Evolutionary conservation across 2,888 invertebrate species (phyloP), one percentile per base, ranked within the genome.

Genomic region (Ormyrus pomaceus): DNA sequence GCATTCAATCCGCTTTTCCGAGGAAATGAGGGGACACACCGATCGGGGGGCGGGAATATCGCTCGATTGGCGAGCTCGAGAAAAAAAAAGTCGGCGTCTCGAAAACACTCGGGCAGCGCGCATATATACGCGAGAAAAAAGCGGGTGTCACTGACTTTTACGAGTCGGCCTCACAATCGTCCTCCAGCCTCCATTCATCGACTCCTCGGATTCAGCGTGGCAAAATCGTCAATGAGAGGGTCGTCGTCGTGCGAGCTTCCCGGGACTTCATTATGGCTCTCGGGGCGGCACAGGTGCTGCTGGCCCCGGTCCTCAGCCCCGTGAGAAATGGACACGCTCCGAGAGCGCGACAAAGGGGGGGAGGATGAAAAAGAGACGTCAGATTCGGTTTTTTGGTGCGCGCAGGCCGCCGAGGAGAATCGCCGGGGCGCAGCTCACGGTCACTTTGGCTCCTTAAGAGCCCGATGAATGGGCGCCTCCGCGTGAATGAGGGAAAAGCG

Each of bases 381-480:
- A 58, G 45, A 61, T 61, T 73, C 34, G 13, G 65, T 19, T 6
- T 53, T 19, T 34, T 19, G 19, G 46, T 6, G 62, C 4, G 13
- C 77, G 70, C 77, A 64, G 50, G 13, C n/a, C 55, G 59, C 69
- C 68, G 68, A 19, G 61, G 76, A 59, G 59, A 76, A 62, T 68
- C 74, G 61, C 8, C 13, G 13, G 62, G 11, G 71, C 55, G 71
- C 55, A 69, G 19, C 10, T 55, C 50, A 73, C 73, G 79, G 79
- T 79, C 79, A 74, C 62, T 73, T 74, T 73, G 74, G 34, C 79
- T 68, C 45, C 69, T 69, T 79, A 74, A 78, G 69, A 79, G 74
- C 51, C 69, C 56, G n/a, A 5, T 34, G 34, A 34, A 74, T 51
- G 74, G 48, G 50, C 0, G 34, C 50, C 34, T 34, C 51, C 51